Evolutionary conservation across 2,113 vertebrate species (phyloP).

Genomic region (Zingel zingel): DNA sequence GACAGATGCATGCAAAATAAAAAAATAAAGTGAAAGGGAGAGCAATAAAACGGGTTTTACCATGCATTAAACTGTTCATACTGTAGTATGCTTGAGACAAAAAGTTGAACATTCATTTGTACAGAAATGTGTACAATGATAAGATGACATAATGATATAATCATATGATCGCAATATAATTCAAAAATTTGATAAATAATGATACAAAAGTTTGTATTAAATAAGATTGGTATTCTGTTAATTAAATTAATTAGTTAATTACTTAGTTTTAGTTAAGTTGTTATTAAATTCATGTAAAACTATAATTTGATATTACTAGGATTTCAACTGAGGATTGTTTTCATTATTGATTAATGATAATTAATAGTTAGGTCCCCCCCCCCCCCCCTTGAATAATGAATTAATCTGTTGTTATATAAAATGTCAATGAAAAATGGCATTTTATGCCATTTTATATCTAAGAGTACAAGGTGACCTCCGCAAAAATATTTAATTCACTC

Average conservation of each 20-base stretch:
- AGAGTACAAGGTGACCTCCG: not conserved
- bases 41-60: not conserved
- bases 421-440: too few species aligned
- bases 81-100: not conserved
- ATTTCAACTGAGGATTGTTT: not conserved
- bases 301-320: not conserved
- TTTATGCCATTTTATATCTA: too few species aligned
- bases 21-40: not conserved
- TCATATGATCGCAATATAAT: not conserved
- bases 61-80: not conserved
- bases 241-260: too few species aligned
- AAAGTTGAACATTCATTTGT: not conserved
- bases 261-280: too few species aligned
- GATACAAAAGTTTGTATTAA: not conserved
- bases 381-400: too few species aligned
- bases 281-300: not conserved
- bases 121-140: not conserved
- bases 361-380: rapidly evolving
- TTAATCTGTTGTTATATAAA: too few species aligned
- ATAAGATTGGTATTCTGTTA: too few species aligned
- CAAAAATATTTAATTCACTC: not conserved
- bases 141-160: not conserved
- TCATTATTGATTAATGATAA: not conserved
- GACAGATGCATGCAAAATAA: not conserved
- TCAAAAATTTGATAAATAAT: not conserved